These are phyloP conservation scores for Andricus grossulariae DNA, from an alignment of 1,140 invertebrate species.

Conservation along the genomic window DNA sequence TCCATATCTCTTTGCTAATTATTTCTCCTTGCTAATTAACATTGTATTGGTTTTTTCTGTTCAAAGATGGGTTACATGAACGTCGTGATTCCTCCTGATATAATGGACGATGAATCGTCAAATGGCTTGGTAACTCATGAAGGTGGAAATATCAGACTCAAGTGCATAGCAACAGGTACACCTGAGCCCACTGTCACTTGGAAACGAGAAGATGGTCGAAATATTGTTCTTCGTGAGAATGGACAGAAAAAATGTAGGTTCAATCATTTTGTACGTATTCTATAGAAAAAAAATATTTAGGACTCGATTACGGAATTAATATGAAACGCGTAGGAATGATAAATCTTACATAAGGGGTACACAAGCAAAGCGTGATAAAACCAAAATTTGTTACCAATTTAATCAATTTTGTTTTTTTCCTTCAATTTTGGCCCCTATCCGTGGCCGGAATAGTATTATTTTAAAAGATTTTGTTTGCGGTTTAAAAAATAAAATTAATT, in stretches of 20 bases:
- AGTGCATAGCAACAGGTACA: conserved; percentile 87
- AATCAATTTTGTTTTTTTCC: too few relatives aligned
- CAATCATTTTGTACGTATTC: conserved; percentile 35
- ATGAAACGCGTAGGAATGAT: too few relatives aligned
- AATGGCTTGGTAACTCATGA: conserved; percentile 77
- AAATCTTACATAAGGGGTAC: too few relatives aligned
- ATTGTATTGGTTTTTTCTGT: conserved; percentile 40
- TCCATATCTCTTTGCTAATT: not conserved
- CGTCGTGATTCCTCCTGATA: conserved; percentile 90
- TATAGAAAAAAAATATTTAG: not conserved
- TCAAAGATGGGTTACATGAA: conserved; percentile 87
- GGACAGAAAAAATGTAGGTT: conserved; percentile 81
- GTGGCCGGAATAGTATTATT: too few relatives aligned
- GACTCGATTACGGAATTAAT: not conserved
- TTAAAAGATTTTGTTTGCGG: too few relatives aligned
- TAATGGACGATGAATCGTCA: conserved; percentile 79
- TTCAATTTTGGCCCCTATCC: too few relatives aligned
- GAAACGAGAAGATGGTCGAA: conserved; percentile 85
- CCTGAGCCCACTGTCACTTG: conserved; percentile 87
- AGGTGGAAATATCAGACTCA: conserved; percentile 85
- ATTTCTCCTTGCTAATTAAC: not conserved
- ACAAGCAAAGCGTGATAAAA: too few relatives aligned
- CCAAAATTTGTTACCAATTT: too few relatives aligned
- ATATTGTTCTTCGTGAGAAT: conserved; percentile 84
- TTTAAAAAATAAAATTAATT: too few relatives aligned